Evolutionary conservation across 2,888 invertebrate species (phyloP).

Genomic region (Pyrochroa serraticornis): DNA sequence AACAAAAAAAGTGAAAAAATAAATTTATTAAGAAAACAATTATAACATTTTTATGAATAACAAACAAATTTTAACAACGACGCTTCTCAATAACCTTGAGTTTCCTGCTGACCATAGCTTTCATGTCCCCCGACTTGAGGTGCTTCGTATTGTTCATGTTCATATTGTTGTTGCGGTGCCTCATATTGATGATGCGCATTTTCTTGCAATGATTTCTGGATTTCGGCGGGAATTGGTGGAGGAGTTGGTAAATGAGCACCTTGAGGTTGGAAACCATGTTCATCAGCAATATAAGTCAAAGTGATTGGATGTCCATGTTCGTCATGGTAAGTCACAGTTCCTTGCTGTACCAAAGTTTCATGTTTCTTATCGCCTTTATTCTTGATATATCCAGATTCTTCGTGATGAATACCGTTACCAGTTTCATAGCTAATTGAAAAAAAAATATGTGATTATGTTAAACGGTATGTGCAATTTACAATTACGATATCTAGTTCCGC

Average conservation of each 20-base stretch:
- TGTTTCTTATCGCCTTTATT: conserved; percentile 70
- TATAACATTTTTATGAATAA: no score
- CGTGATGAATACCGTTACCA: conserved; percentile 74
- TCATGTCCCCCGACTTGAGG: no score
- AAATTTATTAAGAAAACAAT: no score
- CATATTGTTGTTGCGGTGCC: neutral
- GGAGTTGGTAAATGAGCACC: conserved; percentile 82
- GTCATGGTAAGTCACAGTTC: conserved; percentile 72
- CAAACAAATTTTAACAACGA: no score
- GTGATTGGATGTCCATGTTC: conserved; percentile 73
- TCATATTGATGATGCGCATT: conserved; percentile 21
- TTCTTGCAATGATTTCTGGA: conserved; percentile 69
- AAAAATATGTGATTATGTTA: neutral
- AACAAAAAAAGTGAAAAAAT: no score
- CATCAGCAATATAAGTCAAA: conserved; percentile 73
- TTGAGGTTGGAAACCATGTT: conserved; percentile 66
- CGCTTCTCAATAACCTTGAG: no score
- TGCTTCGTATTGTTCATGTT: no score
- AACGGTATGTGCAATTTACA: conserved; percentile 8
- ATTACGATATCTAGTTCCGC: neutral
- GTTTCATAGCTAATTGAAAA: conserved; percentile 67
- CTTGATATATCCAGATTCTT: conserved; percentile 74
- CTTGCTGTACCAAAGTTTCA: conserved; percentile 72
- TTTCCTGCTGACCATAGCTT: no score
- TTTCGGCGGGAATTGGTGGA: conserved; percentile 78